A percentile compares a stretch with the other conserved stretches of the same genome.
Evolutionary conservation across 2,113 vertebrate species (phyloP).

Genomic region (Geococcyx californianus): DNA sequence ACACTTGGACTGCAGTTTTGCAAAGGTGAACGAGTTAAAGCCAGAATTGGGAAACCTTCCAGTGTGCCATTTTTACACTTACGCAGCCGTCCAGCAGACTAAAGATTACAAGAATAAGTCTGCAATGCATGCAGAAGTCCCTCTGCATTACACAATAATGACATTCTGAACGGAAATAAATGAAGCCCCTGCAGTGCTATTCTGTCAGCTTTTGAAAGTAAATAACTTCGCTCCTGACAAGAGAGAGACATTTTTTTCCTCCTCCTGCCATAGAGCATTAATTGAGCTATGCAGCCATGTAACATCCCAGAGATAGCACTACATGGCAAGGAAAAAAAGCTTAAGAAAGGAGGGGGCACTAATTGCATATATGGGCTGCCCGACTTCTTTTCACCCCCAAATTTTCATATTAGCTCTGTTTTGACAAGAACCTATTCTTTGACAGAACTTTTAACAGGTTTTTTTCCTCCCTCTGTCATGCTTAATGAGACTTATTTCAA

Average conservation of each 20-base stretch:
- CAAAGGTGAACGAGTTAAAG: background rate
- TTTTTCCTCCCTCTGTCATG: background rate
- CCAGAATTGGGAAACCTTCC: background rate
- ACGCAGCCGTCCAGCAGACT: background rate
- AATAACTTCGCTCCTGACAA: slow-evolving; percentile 83
- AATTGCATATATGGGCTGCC: background rate
- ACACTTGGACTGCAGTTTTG: background rate
- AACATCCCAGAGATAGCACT: slow-evolving; percentile 54
- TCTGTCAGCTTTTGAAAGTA: slow-evolving; percentile 84
- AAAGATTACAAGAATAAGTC: slow-evolving; percentile 43
- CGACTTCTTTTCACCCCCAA: background rate
- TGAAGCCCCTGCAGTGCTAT: slow-evolving; percentile 82
- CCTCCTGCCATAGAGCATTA: slow-evolving; percentile 79
- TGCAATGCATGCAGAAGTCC: slow-evolving; percentile 60
- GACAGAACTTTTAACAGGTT: background rate
- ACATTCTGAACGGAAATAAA: slow-evolving; percentile 80
- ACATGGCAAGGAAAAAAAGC: slow-evolving; percentile 3
- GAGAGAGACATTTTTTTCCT: slow-evolving; percentile 73
- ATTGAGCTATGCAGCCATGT: slow-evolving; percentile 76
- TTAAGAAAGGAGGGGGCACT: background rate
- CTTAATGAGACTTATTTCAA: background rate
- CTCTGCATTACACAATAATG: slow-evolving; percentile 76
- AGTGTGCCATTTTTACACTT: background rate
- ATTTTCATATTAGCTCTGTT: background rate
- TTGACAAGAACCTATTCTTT: background rate